Percentiles rank a stretch among this genome's conserved stretches.
Evolutionary conservation across 2,888 invertebrate species (phyloP).

Genomic region (Cantharis flavilabris): DNA sequence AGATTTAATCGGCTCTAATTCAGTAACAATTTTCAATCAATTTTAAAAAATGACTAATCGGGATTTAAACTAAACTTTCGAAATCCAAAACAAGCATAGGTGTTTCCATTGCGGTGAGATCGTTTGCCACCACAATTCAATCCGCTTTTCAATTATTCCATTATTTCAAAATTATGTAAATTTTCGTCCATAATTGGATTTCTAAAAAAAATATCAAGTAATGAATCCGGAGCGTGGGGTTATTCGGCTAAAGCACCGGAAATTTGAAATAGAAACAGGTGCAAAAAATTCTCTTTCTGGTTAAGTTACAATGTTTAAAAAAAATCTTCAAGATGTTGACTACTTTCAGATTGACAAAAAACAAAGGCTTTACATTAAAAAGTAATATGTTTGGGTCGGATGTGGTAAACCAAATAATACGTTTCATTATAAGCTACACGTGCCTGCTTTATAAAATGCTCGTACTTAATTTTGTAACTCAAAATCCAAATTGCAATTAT

Average conservation of each 20-base stretch:
- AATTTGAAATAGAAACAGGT: background rate
- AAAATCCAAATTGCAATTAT: constrained; percentile 7
- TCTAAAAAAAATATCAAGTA: background rate
- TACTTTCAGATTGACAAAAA: constrained; percentile 5
- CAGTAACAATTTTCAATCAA: background rate
- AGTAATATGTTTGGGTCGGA: constrained; percentile 23
- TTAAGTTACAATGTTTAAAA: background rate
- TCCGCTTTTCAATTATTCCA: background rate
- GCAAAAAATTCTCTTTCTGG: background rate
- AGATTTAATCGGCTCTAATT: background rate
- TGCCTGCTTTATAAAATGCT: constrained; percentile 10
- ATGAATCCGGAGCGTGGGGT: background rate
- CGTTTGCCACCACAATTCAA: background rate
- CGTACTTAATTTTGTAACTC: background rate
- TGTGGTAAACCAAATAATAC: constrained; percentile 27
- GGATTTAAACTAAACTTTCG: background rate
- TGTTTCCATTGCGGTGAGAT: background rate
- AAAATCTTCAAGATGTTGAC: background rate
- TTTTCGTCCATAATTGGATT: background rate
- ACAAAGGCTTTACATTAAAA: constrained; percentile 9
- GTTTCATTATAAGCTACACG: constrained; percentile 18
- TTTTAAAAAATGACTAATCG: background rate
- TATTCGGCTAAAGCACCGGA: background rate
- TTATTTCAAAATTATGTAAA: background rate
- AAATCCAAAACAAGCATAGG: background rate